Evolutionary conservation across 1,140 invertebrate species (phyloP), one percentile per base, ranked within the genome.

Genomic region (Wiebesia pumilae): DNA sequence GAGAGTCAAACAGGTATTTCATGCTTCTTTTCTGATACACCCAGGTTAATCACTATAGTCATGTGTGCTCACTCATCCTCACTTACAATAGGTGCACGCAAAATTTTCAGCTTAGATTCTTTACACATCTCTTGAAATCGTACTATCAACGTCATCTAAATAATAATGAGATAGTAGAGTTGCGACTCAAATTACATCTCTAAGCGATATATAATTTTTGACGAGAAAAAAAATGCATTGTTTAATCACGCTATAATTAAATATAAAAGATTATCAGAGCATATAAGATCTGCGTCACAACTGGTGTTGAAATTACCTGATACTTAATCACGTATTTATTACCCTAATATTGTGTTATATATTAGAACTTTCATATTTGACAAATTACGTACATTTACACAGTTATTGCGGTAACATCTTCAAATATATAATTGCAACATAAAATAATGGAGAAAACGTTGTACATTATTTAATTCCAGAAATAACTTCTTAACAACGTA

Each of bases 1-100:
- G 38, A 27, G 67, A 38, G 35, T 33, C 33, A 81, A 85, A 85
- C 78, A 14, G 84, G 78, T 85, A 85, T 85, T 81, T 85, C 78
- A 71, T 35, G 51, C 62, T 81, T 81, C 84, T 85, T 81, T 85
- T 81, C 62, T n/a, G 85, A 69, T 73, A 71, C 85, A 86, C 85
- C 80, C 81, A 81, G 69, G 54, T 86, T 86, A 81, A 86, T 86
- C 79, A 86, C 82, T 79, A 16, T 47, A 83, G 51, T 83, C 69
- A 2, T 73, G 51, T 33, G 12, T 7, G 33, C 33, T 67, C 24
- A 24, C 51, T 38, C 71, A 40, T 81, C 30, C 9, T 3, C n/a
- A 0, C 69, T 16, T 12, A 47, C 54, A 78, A 78, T 69, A 30
- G 38, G 10, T 14, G 30, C 71, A 62, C 71, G 81, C 81, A 81